phyloP scores from a whole-genome alignment of 2,888 invertebrate species.

The Lochmaea crataegi region DNA sequence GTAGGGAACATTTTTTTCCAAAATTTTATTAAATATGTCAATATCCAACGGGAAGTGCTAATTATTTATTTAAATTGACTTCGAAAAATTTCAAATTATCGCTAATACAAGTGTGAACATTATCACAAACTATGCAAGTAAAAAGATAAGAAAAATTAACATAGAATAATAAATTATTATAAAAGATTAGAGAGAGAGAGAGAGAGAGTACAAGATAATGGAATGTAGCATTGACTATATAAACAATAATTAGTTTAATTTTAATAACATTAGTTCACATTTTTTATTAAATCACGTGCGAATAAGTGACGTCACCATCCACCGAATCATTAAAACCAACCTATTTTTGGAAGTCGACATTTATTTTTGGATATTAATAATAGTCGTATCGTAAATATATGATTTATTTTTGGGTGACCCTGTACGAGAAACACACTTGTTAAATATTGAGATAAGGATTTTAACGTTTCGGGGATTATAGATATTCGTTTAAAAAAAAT shows the following conservation, averaged over 20 bases:
- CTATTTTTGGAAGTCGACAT: slow-evolving; percentile 28
- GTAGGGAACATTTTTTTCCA: too few species aligned
- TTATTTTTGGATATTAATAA: slow-evolving; percentile 24
- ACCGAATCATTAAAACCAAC: slow-evolving; percentile 19
- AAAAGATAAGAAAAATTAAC: too few species aligned
- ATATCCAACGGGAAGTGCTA: too few species aligned
- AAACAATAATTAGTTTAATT: slow-evolving; percentile 8
- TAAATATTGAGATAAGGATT: background rate
- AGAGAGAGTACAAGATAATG: background rate
- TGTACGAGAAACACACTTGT: slow-evolving; percentile 20
- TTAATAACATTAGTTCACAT: slow-evolving; percentile 4
- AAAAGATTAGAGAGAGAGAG: too few species aligned
- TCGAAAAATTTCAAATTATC: too few species aligned
- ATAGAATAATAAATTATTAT: too few species aligned
- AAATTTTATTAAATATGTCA: background rate
- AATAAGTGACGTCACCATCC: slow-evolving; percentile 14
- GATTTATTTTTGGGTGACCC: slow-evolving; percentile 27
- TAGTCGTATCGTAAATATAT: background rate
- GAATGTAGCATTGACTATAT: background rate
- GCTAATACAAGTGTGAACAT: too few species aligned
- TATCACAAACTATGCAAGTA: background rate
- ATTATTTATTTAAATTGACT: too few species aligned
- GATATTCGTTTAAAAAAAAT: slow-evolving; percentile 37
- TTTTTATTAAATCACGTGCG: slow-evolving; percentile 18
- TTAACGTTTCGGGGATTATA: background rate